These are phyloP conservation scores for Prionailurus bengalensis DNA, from an alignment of 2,113 vertebrate species.

Conservation along the genomic window DNA sequence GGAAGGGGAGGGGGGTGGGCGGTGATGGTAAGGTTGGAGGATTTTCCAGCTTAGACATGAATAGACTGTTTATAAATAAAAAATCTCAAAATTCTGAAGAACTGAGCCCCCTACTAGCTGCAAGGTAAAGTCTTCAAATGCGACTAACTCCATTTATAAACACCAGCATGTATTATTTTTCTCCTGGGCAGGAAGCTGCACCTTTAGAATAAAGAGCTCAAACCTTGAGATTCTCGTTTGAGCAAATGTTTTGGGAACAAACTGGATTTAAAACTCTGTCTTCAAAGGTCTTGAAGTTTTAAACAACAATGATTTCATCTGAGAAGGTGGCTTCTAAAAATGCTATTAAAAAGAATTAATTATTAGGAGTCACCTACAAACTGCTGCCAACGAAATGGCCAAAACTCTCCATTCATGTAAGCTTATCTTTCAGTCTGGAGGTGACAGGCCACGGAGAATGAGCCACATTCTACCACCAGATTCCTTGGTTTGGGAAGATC, in stretches of 20 bases:
- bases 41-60: neutral
- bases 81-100: neutral
- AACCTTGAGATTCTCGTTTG: neutral
- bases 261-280: neutral
- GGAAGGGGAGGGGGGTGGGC: neutral
- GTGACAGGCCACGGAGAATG: rapidly evolving
- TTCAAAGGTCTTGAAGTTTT: conserved; percentile 6
- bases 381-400: neutral
- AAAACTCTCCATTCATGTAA: neutral
- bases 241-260: neutral
- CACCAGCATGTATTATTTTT: neutral
- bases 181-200: neutral
- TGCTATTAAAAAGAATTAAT: neutral
- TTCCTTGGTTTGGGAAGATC: no score
- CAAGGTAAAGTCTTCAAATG: neutral
- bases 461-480: no score
- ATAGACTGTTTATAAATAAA: neutral
- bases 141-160: conserved; percentile 17
- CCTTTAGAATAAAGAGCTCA: conserved; percentile 56
- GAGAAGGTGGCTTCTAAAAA: neutral
- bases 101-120: neutral
- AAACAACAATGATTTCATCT: neutral
- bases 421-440: neutral
- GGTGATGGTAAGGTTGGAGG: neutral
- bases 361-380: neutral